Base-by-base conservation (phyloP, 2,888 invertebrate species). In the Bedellia somnulentella region DNA sequence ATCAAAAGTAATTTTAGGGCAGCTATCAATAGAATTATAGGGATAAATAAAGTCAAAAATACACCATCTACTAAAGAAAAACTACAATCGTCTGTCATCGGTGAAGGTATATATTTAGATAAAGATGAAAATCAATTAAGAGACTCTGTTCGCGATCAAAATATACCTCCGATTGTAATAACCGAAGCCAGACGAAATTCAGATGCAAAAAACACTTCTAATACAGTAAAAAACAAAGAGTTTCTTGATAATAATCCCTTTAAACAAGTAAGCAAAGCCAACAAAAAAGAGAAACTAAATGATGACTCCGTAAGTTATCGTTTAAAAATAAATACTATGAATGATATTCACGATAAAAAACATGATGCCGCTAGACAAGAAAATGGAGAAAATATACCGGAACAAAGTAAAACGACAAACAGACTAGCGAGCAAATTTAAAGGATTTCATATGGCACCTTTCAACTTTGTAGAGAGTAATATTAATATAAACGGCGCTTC, bases 241-340 rank as follows among this genome's bases (percentile, higher is more conserved):
- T 10, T 21, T 21, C 21, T n/a, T 21, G 21, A 21, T 21, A 21
- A 8, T 21, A 21, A 21, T 21, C 21, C 21, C 9, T 21, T 21
- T 10, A 10, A 24, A 10, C n/a, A n/a, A n/a, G 2, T 24, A 24
- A 11, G 10, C 6, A 24, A 24, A 10, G 24, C 6, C n/a, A 6
- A 6, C n/a, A 2, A n/a, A 10, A 6, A 24, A 24, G 24, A 24
- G 11, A 24, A 10, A 24, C 6, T 5, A 9, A 10, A 24, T 5
- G 5, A 24, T 9, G 4, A 9, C 5, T 24, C 24, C 5, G 63
- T 73, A 6, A 67, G 63, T 44, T 71, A 75, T 39, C 68, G 58
- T 45, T 53, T 75, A 32, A 73, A 62, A 57, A 71, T 73, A 42
- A 67, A 63, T 35, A 66, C 62, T 9, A 35, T 47, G 5, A 56